Evolutionary conservation across 2,888 invertebrate genomes (phyloP).

Genomic region (Zaprionus lineosus): DNA sequence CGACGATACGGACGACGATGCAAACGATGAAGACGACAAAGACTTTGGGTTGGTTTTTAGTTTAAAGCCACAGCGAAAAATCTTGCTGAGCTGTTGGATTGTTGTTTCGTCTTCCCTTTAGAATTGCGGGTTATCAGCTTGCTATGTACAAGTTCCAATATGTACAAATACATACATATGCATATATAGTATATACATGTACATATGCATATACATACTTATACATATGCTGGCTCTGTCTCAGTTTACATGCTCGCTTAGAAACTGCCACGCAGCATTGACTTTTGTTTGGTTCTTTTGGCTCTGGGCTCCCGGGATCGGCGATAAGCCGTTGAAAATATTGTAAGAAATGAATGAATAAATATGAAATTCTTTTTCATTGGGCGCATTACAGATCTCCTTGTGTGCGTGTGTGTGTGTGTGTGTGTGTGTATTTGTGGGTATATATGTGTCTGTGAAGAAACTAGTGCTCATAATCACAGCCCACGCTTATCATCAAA

Average conservation of each 20-base stretch:
- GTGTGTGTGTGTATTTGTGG: neutral
- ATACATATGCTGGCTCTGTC: conserved; percentile 38
- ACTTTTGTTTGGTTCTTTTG: conserved; percentile 27
- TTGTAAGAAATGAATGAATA: conserved; percentile 3
- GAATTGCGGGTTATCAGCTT: conserved; percentile 66
- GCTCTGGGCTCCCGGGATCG: neutral
- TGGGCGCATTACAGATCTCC: too few species aligned
- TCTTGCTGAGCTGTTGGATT: conserved; percentile 62
- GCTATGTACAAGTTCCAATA: conserved; percentile 23
- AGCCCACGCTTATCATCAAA: conserved; percentile 48
- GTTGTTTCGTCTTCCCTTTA: conserved; percentile 37
- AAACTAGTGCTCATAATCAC: conserved; percentile 14
- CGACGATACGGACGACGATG: neutral
- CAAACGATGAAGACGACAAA: neutral
- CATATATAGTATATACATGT: neutral
- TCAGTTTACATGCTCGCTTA: conserved; percentile 64
- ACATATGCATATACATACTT: conserved; percentile 12
- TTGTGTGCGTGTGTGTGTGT: neutral
- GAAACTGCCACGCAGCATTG: conserved; percentile 57
- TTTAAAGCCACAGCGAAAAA: conserved; percentile 44
- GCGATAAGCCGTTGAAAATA: conserved; percentile 44
- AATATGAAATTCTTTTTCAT: conserved; percentile 7
- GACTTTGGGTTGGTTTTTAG: conserved; percentile 3
- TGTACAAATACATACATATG: conserved; percentile 11
- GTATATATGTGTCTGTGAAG: conserved; percentile 13